Percentiles rank a stretch among this genome's conserved stretches.
These are phyloP conservation scores for Ectemnius lituratus DNA, from an alignment of 2,888 invertebrate genomes.

Conservation along the genomic window DNA sequence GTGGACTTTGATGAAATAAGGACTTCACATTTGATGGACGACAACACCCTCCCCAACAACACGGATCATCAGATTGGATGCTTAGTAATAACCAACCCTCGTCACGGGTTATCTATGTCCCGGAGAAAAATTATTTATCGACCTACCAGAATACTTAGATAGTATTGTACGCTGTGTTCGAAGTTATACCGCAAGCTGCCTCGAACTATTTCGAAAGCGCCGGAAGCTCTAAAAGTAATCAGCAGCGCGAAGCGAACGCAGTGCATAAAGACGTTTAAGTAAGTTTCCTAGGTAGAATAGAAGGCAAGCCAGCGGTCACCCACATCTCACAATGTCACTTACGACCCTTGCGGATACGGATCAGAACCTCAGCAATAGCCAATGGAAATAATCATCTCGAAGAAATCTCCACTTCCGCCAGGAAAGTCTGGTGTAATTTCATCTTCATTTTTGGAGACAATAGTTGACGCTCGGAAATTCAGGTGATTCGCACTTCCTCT, in stretches of 20 bases:
- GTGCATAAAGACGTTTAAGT: neutral
- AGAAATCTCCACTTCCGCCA: conserved; percentile 44
- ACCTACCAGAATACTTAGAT: too few species aligned
- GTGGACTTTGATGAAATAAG: neutral
- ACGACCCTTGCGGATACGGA: conserved; percentile 16
- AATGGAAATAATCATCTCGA: conserved; percentile 46
- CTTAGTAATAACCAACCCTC: too few species aligned
- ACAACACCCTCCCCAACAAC: too few species aligned
- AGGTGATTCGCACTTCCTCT: conserved; percentile 13
- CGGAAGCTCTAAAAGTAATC: neutral
- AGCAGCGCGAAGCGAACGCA: neutral
- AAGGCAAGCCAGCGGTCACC: too few species aligned
- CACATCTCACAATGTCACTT: too few species aligned
- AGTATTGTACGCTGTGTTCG: too few species aligned
- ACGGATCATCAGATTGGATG: too few species aligned
- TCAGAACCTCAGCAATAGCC: conserved; percentile 23
- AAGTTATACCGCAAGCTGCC: too few species aligned
- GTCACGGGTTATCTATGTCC: neutral
- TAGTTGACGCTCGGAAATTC: conserved; percentile 7
- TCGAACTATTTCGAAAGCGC: neutral
- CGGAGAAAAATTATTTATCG: conserved; percentile 41
- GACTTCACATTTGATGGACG: too few species aligned
- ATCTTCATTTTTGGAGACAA: conserved; percentile 37
- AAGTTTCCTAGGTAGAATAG: neutral
- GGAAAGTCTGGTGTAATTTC: conserved; percentile 48